phyloP scores from a whole-genome alignment of 2,888 invertebrate species.

The Synanthedon tipuliformis region DNA sequence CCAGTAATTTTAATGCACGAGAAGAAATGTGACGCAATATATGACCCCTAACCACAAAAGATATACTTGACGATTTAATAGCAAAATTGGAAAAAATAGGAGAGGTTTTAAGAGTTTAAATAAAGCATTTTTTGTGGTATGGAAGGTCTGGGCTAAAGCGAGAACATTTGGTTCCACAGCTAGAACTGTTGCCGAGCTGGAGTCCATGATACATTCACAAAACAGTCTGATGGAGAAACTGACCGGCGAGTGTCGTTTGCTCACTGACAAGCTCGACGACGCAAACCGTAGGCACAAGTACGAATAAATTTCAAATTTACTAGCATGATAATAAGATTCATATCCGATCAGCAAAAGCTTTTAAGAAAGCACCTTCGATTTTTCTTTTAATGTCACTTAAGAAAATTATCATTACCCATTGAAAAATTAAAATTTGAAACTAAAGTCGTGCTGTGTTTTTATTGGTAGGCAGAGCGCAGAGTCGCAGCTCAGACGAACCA shows the following conservation, averaged over 20 bases:
- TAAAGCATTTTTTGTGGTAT: too few species aligned
- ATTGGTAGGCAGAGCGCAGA: slow-evolving; percentile 70
- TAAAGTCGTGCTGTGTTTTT: slow-evolving; percentile 71
- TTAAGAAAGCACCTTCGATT: background rate
- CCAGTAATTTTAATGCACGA: too few species aligned
- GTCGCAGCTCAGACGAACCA: slow-evolving; percentile 68
- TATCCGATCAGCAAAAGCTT: slow-evolving; percentile 4
- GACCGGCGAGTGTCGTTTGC: slow-evolving; percentile 87
- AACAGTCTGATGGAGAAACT: slow-evolving; percentile 94
- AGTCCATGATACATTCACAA: slow-evolving; percentile 90
- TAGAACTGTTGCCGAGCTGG: slow-evolving; percentile 90
- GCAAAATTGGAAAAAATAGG: slow-evolving; percentile 2
- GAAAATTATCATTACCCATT: slow-evolving; percentile 52
- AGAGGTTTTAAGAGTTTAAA: slow-evolving; percentile 7
- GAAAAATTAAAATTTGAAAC: slow-evolving; percentile 24
- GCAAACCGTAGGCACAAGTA: slow-evolving; percentile 91
- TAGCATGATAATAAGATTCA: slow-evolving; percentile 35
- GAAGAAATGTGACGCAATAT: too few species aligned
- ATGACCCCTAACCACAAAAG: too few species aligned
- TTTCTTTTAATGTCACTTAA: background rate
- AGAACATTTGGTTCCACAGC: slow-evolving; percentile 74
- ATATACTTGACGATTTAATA: too few species aligned
- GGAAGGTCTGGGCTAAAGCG: slow-evolving; percentile 37
- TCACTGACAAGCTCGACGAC: slow-evolving; percentile 91
- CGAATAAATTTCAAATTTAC: slow-evolving; percentile 53